Evolutionary conservation across 2,797 vertebrate genomes (phyloP), one percentile per base, ranked within the genome.

Genomic region (Rhabdomys pumilio): DNA sequence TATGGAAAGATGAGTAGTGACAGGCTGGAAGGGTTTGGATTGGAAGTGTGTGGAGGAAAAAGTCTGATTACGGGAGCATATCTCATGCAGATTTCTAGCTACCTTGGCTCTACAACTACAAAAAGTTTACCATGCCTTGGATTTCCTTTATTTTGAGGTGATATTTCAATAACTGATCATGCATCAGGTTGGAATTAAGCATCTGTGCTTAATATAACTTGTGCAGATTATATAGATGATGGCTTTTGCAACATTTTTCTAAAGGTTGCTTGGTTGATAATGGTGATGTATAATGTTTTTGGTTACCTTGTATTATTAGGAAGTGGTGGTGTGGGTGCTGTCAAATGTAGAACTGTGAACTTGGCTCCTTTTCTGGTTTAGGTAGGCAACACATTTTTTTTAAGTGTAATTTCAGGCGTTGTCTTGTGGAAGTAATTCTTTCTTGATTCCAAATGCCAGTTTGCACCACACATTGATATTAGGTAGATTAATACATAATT

Each of bases 361-460:
- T 90, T 47, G 34, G 1, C 61, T 72, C 38, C 50, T 44, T 57
- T 92, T 44, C 34, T 95, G 50, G 38, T 79, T 96, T 61, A 90
- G 34, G 29, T 34, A 15, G 13, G 38, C 9, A 63, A 24, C 22
- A 20, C 6, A 11, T 75, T 17, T 69, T 31, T 65, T 31, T 65
- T 6, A 9, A 47, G 26, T 86, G 20, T 91, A n/a, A 80, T 53
- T 11, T 11, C 38, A 73, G 89, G 12, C 0, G 6, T 1, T 55
- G 10, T n/a, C 44, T 8, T 69, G 76, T 72, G 22, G 80, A 61
- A 90, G 13, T 6, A 69, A 63, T 61, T 88, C 10, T 61, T 53
- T 14, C 0, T 75, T 83, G 20, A 67, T 89, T 85, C 75, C 63
- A 84, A 53, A 55, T 50, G 61, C 38, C n/a, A 6, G 12, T 29